Percentiles rank a stretch among this genome's conserved stretches.
Conservation (phyloP, 2,113 vertebrate genomes). For the Apodemus sylvaticus region DNA sequence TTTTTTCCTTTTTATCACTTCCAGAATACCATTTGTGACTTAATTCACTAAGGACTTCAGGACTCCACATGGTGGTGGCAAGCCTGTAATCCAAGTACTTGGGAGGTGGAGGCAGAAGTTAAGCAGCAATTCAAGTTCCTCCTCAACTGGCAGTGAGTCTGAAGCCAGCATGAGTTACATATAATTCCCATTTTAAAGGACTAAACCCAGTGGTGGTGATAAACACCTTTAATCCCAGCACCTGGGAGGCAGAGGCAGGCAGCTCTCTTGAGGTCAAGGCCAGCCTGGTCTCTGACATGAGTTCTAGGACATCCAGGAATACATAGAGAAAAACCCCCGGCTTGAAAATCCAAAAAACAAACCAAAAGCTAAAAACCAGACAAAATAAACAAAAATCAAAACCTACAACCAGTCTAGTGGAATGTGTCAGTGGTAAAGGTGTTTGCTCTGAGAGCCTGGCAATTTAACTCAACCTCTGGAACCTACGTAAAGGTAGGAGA, state of each 20-base stretch:
- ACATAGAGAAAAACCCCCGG: background rate
- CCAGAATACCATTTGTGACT: conserved; percentile 27
- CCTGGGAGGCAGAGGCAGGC: background rate
- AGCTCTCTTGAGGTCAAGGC: background rate
- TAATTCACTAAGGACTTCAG: conserved; percentile 48
- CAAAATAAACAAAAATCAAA: background rate
- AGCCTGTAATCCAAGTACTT: background rate
- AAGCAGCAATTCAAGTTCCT: background rate
- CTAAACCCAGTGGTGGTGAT: background rate
- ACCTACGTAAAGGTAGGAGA: background rate
- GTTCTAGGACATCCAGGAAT: background rate
- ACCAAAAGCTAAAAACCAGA: background rate
- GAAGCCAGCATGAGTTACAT: no score
- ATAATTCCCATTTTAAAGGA: background rate
- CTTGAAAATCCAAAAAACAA: background rate
- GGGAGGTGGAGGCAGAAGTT: background rate
- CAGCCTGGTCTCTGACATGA: background rate
- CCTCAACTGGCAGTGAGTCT: background rate
- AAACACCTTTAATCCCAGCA: background rate
- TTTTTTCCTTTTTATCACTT: background rate
- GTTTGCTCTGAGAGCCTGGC: background rate
- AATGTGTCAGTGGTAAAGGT: background rate
- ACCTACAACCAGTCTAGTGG: background rate
- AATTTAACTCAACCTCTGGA: background rate
- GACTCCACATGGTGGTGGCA: background rate